phyloP scores from a whole-genome alignment of 37 sponge, comb jelly and placozoan species.

The Aplysina aerophoba region DNA sequence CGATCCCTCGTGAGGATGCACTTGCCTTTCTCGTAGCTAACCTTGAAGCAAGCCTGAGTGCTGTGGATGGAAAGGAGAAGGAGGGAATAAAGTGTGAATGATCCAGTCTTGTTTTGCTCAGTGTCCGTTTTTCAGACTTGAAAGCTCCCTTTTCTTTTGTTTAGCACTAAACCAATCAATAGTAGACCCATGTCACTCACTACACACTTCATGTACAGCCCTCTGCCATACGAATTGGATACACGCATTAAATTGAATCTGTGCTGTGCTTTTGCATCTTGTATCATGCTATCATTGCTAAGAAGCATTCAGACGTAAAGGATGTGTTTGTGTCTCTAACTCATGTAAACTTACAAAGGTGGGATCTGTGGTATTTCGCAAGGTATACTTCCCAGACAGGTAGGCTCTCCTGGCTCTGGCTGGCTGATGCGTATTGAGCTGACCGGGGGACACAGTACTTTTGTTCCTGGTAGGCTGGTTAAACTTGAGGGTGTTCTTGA shows the following conservation, averaged over 20 bases:
- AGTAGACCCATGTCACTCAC: no score
- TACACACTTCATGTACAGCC: no score
- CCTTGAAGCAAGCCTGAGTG: background rate
- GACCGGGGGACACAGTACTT: background rate
- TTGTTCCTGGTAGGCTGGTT: background rate
- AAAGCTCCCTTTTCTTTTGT: no score
- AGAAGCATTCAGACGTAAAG: no score
- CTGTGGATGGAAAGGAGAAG: background rate
- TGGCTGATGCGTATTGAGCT: background rate
- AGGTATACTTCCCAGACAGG: background rate
- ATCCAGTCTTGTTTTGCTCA: background rate
- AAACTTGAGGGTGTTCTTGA: background rate
- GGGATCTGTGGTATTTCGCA: constrained; percentile 3
- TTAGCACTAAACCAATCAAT: no score
- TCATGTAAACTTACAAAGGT: background rate
- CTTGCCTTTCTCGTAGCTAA: background rate
- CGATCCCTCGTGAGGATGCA: background rate
- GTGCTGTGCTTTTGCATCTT: no score
- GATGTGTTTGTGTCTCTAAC: no score
- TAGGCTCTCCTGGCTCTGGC: background rate
- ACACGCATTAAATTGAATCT: no score
- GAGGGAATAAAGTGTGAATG: background rate
- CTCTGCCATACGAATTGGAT: no score
- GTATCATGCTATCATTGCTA: no score
- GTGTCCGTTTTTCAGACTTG: no score